Conservation (phyloP, 2,888 invertebrate species). For the Stratiomys singularior region DNA sequence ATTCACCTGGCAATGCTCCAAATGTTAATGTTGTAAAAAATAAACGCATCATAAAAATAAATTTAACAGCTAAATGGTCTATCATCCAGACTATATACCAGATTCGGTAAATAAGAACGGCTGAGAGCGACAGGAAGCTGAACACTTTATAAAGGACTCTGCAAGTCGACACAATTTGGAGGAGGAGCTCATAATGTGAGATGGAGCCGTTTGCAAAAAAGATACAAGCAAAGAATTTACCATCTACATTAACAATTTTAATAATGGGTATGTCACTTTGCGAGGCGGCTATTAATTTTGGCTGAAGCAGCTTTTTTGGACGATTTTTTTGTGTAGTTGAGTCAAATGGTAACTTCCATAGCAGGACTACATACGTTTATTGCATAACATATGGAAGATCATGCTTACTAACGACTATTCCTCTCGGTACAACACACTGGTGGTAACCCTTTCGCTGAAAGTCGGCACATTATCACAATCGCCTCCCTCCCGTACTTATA, state of each 20-base stretch:
- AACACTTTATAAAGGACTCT: no score
- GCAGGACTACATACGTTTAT: no score
- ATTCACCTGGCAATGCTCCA: background rate
- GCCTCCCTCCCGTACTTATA: background rate
- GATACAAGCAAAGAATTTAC: background rate
- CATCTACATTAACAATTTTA: background rate
- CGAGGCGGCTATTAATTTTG: background rate
- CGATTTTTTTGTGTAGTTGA: no score
- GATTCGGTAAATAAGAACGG: no score
- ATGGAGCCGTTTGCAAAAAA: no score
- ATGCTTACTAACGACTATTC: no score
- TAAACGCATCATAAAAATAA: background rate
- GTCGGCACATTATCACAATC: background rate
- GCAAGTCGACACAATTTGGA: no score
- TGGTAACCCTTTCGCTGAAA: background rate
- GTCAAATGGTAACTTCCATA: no score
- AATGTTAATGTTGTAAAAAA: background rate
- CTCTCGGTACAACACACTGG: background rate
- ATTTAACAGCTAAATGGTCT: constrained; percentile 6
- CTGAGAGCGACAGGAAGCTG: no score
- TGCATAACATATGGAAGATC: no score
- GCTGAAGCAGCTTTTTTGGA: background rate
- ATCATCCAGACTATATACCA: background rate
- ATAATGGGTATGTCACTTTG: background rate
- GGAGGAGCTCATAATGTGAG: no score